Base-by-base conservation (phyloP, 1,140 invertebrate species). In the Whitmania pigra region DNA sequence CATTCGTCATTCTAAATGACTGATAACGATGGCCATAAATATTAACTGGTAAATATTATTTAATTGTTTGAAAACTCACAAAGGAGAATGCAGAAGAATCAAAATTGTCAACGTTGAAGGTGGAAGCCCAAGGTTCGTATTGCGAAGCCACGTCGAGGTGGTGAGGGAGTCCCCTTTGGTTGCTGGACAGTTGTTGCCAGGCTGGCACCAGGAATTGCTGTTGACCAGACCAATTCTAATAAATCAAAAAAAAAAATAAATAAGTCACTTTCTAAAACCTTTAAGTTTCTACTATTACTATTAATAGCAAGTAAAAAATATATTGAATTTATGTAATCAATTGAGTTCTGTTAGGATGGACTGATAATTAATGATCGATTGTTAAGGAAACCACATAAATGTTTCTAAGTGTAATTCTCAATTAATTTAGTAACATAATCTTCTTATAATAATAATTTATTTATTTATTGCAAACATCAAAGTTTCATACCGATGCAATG, bases 141-240 rank as follows among this genome's bases (percentile, higher is more conserved):
- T 22, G 57, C 43, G 43, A 49, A 11, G 43, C 43, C 43, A 49
- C 13, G 43, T 49, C 43, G 9, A 49, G 43, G 9, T 71, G 69
- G 15, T 71, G 69, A 6, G 67, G 43, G 9, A 69, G 22, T 22
- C 27, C 71, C 20, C 29, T 78, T 76, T 67, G 71, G 40, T 78
- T 67, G 25, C 77, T 76, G 25, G 79, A 87, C 71, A 88, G 83
- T 77, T 91, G 90, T 76, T 90, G 89, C 90, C 90, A 93, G 0
- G 89, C 89, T n/a, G 90, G 90, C 57, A 92, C 90, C 73, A 93
- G 86, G 4, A 86, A 85, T 78, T 90, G 89, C 66, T 88, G 82
- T 74, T 88, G 87, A 53, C 86, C 85, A 9, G 89, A 88, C 89
- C 90, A 92, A 70, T 27, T 71, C 27, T 69, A n/a, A 9, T 15